A percentile compares a stretch with the other conserved stretches of the same genome.
phyloP scores from a whole-genome alignment of 2,888 invertebrate species.

The Phengaris arion region DNA sequence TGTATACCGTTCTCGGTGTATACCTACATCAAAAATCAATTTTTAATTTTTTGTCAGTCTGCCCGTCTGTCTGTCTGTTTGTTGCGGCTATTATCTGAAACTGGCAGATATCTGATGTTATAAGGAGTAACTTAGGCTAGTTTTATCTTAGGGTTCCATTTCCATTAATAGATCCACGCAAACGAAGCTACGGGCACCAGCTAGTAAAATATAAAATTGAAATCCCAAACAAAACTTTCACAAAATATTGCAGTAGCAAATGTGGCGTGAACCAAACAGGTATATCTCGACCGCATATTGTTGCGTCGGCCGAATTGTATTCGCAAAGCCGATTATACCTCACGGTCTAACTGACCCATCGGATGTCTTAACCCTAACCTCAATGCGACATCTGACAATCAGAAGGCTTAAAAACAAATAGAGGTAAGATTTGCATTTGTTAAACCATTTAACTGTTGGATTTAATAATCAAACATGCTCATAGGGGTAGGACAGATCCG shows the following conservation, averaged over 20 bases:
- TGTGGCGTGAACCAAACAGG: constrained; percentile 1
- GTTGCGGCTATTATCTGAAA: too few relatives aligned
- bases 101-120: too few relatives aligned
- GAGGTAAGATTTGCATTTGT: constrained; percentile 37
- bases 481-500: constrained; percentile 63
- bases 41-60: too few relatives aligned
- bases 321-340: constrained; percentile 5
- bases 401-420: constrained; percentile 2
- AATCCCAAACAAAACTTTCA: not conserved
- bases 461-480: constrained; percentile 61
- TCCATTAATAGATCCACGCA: too few relatives aligned
- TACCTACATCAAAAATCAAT: too few relatives aligned
- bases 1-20: too few relatives aligned
- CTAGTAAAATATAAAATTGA: not conserved
- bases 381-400: not conserved
- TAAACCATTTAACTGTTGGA: constrained; percentile 58
- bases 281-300: constrained; percentile 9
- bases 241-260: not conserved
- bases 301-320: not conserved
- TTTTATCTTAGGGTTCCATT: too few relatives aligned
- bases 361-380: not conserved
- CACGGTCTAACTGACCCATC: not conserved
- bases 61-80: too few relatives aligned
- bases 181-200: too few relatives aligned
- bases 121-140: too few relatives aligned